These are phyloP conservation scores for Heterodera schachtii DNA, from an alignment of 1,140 invertebrate genomes.

Conservation along the genomic window DNA sequence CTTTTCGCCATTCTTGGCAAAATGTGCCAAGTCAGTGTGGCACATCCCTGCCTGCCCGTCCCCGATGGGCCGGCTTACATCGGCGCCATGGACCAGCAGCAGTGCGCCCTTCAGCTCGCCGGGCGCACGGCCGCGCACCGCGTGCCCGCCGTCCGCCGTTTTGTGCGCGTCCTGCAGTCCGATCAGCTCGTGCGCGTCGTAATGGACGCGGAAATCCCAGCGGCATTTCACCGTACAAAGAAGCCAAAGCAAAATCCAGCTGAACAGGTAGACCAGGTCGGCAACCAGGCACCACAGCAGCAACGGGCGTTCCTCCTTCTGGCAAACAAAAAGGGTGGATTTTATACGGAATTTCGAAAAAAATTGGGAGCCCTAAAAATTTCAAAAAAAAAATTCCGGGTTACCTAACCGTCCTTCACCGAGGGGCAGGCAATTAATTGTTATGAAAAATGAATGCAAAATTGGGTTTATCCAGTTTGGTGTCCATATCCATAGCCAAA, in stretches of 20 bases:
- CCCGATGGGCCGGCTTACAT: no score
- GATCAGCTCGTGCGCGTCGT: constrained; percentile 36
- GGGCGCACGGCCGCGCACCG: constrained; percentile 7
- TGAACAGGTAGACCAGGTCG: constrained; percentile 60
- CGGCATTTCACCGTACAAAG: constrained; percentile 50
- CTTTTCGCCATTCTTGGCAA: no score
- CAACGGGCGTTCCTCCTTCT: constrained; percentile 58
- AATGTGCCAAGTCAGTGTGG: no score
- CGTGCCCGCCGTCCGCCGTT: constrained; percentile 37
- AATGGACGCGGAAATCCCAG: constrained; percentile 52
- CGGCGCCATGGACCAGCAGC: constrained; percentile 30
- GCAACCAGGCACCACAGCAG: constrained; percentile 53
- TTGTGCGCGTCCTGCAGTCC: constrained; percentile 43
- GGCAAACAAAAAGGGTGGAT: constrained; percentile 24
- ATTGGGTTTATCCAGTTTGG: no score
- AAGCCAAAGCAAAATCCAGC: constrained; percentile 61
- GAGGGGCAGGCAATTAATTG: no score
- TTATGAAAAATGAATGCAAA: no score
- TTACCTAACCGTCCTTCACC: no score
- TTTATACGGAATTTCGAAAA: no score
- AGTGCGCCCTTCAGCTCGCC: constrained; percentile 40
- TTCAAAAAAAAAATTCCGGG: no score
- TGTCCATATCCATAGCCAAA: no score
- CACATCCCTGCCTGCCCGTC: no score
- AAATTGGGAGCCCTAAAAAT: no score